phyloP scores from a whole-genome alignment of 2,113 vertebrate genomes.

The Mesoclemmys tuberculata region DNA sequence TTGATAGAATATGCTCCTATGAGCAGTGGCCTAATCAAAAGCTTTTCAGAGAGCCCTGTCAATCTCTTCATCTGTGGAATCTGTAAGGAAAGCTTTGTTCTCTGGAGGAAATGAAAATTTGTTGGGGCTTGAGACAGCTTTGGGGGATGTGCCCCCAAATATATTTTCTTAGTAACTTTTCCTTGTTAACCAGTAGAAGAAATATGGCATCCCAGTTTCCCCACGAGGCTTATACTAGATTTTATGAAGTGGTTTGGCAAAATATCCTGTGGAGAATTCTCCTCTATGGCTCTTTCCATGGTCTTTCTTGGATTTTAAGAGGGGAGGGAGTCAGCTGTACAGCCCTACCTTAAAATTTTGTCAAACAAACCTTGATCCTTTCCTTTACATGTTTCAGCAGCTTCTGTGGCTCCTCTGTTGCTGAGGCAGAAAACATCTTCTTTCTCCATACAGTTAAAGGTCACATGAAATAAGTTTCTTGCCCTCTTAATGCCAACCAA shows the following conservation, averaged over 20 bases:
- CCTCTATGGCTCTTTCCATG: neutral
- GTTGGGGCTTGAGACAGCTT: neutral
- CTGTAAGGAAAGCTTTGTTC: neutral
- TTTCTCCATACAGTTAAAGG: neutral
- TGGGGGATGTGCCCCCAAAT: neutral
- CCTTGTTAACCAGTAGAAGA: neutral
- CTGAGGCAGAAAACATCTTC: neutral
- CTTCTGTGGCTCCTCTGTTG: neutral
- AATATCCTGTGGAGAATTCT: neutral
- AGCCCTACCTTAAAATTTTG: neutral
- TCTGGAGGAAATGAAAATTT: neutral
- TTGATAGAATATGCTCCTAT: neutral
- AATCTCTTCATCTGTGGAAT: neutral
- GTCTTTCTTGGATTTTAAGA: neutral
- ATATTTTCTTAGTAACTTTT: neutral
- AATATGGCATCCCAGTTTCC: neutral
- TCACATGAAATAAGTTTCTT: neutral
- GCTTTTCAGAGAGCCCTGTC: neutral
- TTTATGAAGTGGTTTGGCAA: neutral
- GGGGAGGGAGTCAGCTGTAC: neutral
- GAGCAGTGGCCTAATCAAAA: neutral
- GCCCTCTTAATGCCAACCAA: neutral
- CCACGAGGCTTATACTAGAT: accelerated
- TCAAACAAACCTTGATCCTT: neutral
- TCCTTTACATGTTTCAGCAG: neutral